Base-by-base conservation (phyloP, 2,113 vertebrate species). In the Haliaeetus leucogaster region DNA sequence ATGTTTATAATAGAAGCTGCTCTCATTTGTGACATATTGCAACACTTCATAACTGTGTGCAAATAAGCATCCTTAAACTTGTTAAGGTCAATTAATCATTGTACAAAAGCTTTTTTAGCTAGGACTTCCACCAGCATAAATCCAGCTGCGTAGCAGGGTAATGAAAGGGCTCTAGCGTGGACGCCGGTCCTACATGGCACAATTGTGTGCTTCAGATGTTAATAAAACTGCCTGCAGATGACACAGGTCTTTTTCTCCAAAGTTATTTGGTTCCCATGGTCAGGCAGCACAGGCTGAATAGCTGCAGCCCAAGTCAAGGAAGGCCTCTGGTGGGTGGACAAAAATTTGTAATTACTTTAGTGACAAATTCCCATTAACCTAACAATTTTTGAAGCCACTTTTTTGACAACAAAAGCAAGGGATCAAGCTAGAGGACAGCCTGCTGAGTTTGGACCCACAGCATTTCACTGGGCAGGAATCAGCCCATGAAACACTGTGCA, bases 61-160 rank as follows among this genome's bases (percentile, higher is more conserved):
- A 98, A 98, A 98, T 98, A 98, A 98, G 98, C 98, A 98, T 98
- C 94, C 96, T 98, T 98, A 98, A 98, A 98, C 97, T 97, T 93
- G 96, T 98, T 97, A 95, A 97, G 98, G 98, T 98, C 98, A 98
- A 98, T 99, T 98, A 98, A 98, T 98, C 98, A 98, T 93, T 92
- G 95, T 97, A 97, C 96, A 95, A 96, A 98, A 94, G 95, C 81
- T 82, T 97, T 87, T 91, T 90, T 90, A 95, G 93, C 85, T 67
- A 93, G 95, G 89, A 92, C 87, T 96, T 96, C 82, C 74, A 89
- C 83, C 81, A 84, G 92, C 87, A 82, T 91, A 95, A 96, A 96
- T 93, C 65, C 78, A 92, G 77, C 71, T 17, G 0, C 0, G 10
- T 29, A 90, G 72, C 77, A 93, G 82, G 79, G 89, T 88, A 95